These are phyloP conservation scores for Corella eumyota DNA, from an alignment of 23 tunicate species.

Conservation along the genomic window DNA sequence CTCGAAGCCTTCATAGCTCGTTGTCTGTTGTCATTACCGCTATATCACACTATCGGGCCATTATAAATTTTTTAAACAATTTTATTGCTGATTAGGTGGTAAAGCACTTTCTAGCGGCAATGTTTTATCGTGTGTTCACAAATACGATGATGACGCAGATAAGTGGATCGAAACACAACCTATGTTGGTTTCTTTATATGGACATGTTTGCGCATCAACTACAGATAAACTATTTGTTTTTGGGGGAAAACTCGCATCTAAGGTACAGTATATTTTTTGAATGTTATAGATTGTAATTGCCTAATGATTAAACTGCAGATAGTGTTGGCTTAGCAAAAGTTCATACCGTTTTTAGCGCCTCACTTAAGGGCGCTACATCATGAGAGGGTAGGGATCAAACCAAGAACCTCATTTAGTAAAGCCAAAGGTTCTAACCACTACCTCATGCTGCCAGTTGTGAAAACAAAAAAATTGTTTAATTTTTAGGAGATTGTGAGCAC, in stretches of 20 bases:
- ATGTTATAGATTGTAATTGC: too few relatives aligned
- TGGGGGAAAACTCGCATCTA: conserved; percentile 63
- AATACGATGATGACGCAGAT: conserved; percentile 30
- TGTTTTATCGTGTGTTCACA: conserved; percentile 25
- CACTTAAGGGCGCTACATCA: too few relatives aligned
- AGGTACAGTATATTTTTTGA: conserved; percentile 11
- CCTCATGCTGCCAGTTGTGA: too few relatives aligned
- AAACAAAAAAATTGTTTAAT: background rate
- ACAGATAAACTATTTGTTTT: conserved; percentile 25
- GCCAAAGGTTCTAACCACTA: too few relatives aligned
- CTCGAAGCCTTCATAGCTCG: too few relatives aligned
- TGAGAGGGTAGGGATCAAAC: too few relatives aligned
- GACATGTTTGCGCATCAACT: conserved; percentile 59
- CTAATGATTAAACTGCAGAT: too few relatives aligned
- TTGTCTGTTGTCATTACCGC: too few relatives aligned
- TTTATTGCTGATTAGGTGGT: conserved; percentile 29
- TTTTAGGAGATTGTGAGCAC: conserved; percentile 18
- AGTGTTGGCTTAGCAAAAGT: too few relatives aligned
- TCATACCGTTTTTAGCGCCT: too few relatives aligned
- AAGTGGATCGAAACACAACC: conserved; percentile 19
- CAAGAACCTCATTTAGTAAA: too few relatives aligned
- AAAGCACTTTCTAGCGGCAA: conserved; percentile 42
- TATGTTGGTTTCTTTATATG: conserved; percentile 45
- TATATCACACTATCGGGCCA: background rate
- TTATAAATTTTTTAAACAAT: background rate